Evolutionary conservation across 1,140 invertebrate species (phyloP).

Genomic region (Cotesia typhae): DNA sequence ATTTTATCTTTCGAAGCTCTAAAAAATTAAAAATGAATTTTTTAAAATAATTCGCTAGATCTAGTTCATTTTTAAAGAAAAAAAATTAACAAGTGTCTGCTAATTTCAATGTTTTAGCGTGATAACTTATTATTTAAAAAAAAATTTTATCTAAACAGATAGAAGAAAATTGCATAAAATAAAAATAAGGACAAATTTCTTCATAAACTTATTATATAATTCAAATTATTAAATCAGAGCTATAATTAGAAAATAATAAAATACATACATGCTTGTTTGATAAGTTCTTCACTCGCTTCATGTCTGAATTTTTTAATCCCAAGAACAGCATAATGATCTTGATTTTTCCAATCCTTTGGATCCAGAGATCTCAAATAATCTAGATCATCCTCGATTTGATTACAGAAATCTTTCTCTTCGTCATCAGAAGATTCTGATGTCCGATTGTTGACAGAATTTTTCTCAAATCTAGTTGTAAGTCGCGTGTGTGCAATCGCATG

Average conservation of each 20-base stretch:
- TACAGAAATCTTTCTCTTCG: constrained; percentile 69
- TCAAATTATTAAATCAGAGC: too few species aligned
- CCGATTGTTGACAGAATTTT: constrained; percentile 27
- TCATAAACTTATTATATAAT: too few species aligned
- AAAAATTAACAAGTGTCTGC: too few species aligned
- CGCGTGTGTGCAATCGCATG: constrained; percentile 38
- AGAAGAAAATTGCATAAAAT: too few species aligned
- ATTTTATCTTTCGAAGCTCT: too few species aligned
- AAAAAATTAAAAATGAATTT: too few species aligned
- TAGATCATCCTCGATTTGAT: constrained; percentile 82
- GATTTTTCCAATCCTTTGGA: constrained; percentile 97
- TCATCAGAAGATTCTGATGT: constrained; percentile 54
- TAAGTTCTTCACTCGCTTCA: constrained; percentile 88
- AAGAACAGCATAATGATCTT: constrained; percentile 95
- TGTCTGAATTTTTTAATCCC: constrained; percentile 83
- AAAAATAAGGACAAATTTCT: too few species aligned
- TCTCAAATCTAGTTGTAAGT: constrained; percentile 34
- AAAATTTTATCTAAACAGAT: too few species aligned
- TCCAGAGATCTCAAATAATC: constrained; percentile 87
- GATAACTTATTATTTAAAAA: too few species aligned
- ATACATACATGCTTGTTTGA: constrained; percentile 90
- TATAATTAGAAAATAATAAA: background rate
- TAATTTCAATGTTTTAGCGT: too few species aligned
- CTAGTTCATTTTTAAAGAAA: too few species aligned
- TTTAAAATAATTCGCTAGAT: too few species aligned